Evolutionary conservation across 2,888 invertebrate genomes (phyloP).

Genomic region (Troides aeacus): DNA sequence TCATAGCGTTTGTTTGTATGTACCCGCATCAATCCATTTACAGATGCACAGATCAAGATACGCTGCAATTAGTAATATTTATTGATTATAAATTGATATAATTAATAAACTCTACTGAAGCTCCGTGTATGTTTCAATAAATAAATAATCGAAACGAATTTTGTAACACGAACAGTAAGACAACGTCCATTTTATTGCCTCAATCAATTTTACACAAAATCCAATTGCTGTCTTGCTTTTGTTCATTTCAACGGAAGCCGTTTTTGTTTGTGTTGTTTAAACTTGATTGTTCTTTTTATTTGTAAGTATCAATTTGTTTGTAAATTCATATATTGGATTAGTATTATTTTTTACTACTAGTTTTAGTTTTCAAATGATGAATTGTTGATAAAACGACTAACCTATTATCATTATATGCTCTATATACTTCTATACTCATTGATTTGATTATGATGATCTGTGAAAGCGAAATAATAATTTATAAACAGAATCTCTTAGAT

Average conservation of each 20-base stretch:
- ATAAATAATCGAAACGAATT: background rate
- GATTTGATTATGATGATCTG: no score
- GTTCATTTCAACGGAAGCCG: slow-evolving; percentile 17
- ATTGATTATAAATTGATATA: no score
- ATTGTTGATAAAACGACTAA: background rate
- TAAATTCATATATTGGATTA: background rate
- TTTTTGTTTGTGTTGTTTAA: slow-evolving; percentile 17
- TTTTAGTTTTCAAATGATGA: background rate
- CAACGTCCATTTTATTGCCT: background rate
- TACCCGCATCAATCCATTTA: no score
- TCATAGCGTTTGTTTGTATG: no score
- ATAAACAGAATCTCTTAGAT: no score
- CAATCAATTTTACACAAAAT: slow-evolving; percentile 18
- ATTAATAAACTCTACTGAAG: no score
- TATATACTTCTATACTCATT: no score
- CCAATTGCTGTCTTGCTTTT: slow-evolving; percentile 17
- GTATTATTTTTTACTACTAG: background rate
- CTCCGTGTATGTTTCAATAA: background rate
- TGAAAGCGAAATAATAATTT: no score
- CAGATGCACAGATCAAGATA: no score
- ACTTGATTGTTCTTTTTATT: slow-evolving; percentile 22
- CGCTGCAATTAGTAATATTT: no score
- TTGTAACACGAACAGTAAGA: background rate
- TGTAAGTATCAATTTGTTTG: background rate
- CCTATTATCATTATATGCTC: no score